Percentiles rank a stretch among this genome's conserved stretches.
These are phyloP conservation scores for Peromyscus eremicus DNA, from an alignment of 2,797 vertebrate species.

Conservation along the genomic window DNA sequence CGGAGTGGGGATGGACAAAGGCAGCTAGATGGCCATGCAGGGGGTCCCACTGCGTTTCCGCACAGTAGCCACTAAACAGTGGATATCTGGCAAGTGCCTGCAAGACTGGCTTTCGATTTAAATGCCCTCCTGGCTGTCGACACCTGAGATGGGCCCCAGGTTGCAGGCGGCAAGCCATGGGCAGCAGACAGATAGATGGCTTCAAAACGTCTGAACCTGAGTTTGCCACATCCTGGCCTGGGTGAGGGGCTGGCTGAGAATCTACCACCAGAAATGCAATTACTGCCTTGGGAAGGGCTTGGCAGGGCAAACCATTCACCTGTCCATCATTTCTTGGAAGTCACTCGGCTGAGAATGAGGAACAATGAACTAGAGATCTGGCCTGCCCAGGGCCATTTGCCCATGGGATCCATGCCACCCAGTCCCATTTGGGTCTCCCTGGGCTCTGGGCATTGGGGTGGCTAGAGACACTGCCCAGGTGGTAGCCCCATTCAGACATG, in stretches of 20 bases:
- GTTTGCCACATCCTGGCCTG: neutral
- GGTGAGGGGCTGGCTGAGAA: neutral
- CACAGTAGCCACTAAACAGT: neutral
- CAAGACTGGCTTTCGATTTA: neutral
- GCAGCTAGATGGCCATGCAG: neutral
- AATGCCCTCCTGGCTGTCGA: neutral
- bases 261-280: neutral
- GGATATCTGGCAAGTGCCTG: neutral
- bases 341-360: neutral
- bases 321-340: neutral
- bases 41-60: no score
- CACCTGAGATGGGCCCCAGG: neutral
- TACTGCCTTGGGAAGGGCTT: neutral
- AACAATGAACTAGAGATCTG: neutral
- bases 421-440: neutral
- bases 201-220: neutral
- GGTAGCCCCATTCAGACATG: slow-evolving; percentile 4
- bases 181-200: neutral
- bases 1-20: neutral
- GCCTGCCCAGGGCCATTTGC: neutral
- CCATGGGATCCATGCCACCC: neutral
- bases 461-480: neutral
- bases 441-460: neutral
- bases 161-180: rapidly evolving
- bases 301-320: neutral